Percentiles rank a stretch among this genome's conserved stretches.
These are phyloP conservation scores for Calyptommatus sinebrachiatus DNA, from an alignment of 2,113 vertebrate genomes.

Conservation along the genomic window DNA sequence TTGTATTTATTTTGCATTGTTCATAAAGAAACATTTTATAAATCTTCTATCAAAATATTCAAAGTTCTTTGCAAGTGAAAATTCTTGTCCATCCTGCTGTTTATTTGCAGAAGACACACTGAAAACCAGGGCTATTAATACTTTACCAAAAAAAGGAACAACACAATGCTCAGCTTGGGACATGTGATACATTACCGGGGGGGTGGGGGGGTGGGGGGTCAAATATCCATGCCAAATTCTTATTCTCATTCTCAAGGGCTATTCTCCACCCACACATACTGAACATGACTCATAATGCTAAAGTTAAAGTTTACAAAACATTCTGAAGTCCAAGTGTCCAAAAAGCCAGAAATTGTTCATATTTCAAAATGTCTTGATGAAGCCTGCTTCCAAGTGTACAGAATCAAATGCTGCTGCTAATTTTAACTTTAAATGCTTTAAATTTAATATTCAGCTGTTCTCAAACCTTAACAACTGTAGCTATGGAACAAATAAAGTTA, in stretches of 20 bases:
- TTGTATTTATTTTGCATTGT: neutral
- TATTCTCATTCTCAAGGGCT: conserved; percentile 49
- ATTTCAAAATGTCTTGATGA: neutral
- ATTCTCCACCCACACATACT: conserved; percentile 44
- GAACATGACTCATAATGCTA: conserved; percentile 52
- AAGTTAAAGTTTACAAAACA: conserved; percentile 21
- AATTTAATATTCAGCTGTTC: neutral
- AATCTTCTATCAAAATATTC: neutral
- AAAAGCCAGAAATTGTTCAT: too few species aligned
- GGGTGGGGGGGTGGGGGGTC: too few species aligned
- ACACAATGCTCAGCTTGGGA: conserved; percentile 48
- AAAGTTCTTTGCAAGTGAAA: neutral
- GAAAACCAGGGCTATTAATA: conserved; percentile 36
- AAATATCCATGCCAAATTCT: conserved; percentile 48
- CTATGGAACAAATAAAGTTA: neutral
- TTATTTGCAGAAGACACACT: neutral
- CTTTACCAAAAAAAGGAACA: conserved; percentile 53
- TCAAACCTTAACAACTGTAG: neutral
- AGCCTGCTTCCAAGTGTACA: neutral
- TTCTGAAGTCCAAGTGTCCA: conserved; percentile 3
- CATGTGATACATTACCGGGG: conserved; percentile 58
- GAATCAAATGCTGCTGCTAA: neutral
- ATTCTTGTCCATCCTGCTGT: accelerated
- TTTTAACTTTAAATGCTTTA: neutral
- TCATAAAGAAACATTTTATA: neutral